Percentiles rank a stretch among this genome's conserved stretches.
These are phyloP conservation scores for Ptychoptera albimana DNA, from an alignment of 2,888 invertebrate genomes.

Conservation along the genomic window DNA sequence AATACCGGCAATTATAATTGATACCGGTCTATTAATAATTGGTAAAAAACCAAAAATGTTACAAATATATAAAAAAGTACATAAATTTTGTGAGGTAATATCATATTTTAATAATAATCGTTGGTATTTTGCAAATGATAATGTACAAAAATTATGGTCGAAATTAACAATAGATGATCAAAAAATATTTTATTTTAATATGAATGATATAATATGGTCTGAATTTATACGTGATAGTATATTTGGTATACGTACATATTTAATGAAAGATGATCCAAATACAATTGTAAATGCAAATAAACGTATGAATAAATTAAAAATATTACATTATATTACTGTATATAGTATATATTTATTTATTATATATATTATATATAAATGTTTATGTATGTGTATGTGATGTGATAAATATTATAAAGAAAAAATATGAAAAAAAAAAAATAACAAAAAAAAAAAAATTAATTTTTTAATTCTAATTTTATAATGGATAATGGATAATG, in stretches of 20 bases:
- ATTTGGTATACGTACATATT: slow-evolving; percentile 52
- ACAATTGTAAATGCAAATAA: slow-evolving; percentile 45
- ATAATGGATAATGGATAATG: no score
- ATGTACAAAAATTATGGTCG: slow-evolving; percentile 32
- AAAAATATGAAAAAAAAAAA: no score
- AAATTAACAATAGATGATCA: slow-evolving; percentile 27
- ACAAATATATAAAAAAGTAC: slow-evolving; percentile 61
- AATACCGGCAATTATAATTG: slow-evolving; percentile 44
- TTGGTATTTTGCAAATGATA: slow-evolving; percentile 52
- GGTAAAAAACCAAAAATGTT: slow-evolving; percentile 47
- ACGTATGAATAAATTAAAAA: slow-evolving; percentile 29
- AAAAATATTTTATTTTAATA: slow-evolving; percentile 54
- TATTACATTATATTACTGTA: slow-evolving; percentile 10
- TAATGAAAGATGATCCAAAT: slow-evolving; percentile 61
- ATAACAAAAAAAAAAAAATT: no score
- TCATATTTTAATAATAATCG: slow-evolving; percentile 58
- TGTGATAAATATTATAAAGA: no score
- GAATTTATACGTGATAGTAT: slow-evolving; percentile 51
- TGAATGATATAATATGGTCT: slow-evolving; percentile 54
- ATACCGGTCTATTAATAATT: slow-evolving; percentile 33
- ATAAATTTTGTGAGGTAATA: slow-evolving; percentile 56
- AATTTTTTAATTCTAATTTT: no score
- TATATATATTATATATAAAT: no score
- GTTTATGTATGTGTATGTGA: no score
- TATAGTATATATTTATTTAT: slow-evolving; percentile 6